Conservation (phyloP, 2,888 invertebrate species). For the Pseudococcus viburni region DNA sequence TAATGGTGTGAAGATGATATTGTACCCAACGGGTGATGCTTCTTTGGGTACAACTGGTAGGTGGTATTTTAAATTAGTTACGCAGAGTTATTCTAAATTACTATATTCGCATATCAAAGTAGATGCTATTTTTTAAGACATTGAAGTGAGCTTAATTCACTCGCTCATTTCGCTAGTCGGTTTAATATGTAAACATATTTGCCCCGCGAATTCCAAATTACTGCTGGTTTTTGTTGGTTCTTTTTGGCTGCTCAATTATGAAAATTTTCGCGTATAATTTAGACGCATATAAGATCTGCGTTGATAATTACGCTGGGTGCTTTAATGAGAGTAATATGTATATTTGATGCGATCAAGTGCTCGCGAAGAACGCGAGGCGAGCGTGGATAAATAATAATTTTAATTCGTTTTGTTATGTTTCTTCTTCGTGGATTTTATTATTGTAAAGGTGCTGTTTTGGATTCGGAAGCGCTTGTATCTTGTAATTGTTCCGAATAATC, state of each 20-base stretch:
- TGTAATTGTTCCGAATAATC: neutral
- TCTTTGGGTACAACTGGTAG: constrained; percentile 9
- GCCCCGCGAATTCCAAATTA: neutral
- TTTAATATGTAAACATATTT: constrained; percentile 41
- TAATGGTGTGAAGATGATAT: constrained; percentile 39
- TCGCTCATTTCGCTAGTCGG: neutral
- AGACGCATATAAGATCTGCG: neutral
- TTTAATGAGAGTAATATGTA: neutral
- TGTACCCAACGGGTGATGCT: constrained; percentile 6
- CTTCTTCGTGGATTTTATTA: neutral
- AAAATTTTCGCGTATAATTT: constrained; percentile 21
- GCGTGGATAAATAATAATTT: neutral
- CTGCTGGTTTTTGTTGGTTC: neutral
- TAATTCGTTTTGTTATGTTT: neutral
- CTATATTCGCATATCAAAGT: neutral
- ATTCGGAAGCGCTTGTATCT: neutral
- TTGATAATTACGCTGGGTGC: neutral
- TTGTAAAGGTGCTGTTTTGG: neutral
- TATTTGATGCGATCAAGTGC: neutral
- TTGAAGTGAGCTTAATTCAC: constrained; percentile 5
- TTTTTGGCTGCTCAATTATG: constrained; percentile 20
- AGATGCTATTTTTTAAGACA: constrained; percentile 25
- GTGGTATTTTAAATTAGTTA: constrained; percentile 54
- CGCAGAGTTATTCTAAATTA: constrained; percentile 46
- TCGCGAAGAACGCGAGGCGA: neutral